Conservation (phyloP, 2,113 vertebrate species). For the Artemisiospiza belli region DNA sequence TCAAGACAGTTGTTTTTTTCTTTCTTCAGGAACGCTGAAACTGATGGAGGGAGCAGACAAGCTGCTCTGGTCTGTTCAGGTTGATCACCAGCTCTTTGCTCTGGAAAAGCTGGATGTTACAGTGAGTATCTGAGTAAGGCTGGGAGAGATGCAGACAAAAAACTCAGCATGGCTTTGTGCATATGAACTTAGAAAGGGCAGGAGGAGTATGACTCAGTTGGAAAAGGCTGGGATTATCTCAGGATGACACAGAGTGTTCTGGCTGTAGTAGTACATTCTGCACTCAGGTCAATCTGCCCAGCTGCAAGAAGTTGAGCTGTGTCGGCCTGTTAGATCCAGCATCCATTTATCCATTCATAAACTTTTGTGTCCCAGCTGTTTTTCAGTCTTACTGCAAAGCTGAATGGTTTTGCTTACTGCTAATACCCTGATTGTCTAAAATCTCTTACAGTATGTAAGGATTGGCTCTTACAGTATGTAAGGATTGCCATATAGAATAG, state of each 20-base stretch:
- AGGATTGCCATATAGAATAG: background rate
- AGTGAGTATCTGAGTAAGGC: constrained; percentile 74
- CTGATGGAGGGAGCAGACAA: constrained; percentile 94
- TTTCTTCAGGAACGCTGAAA: constrained; percentile 86
- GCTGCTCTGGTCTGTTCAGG: constrained; percentile 95
- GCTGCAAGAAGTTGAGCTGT: background rate
- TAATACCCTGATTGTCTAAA: background rate
- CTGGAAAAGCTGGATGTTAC: constrained; percentile 96
- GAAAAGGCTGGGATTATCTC: background rate
- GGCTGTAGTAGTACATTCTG: background rate
- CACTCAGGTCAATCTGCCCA: background rate
- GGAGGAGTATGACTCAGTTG: background rate
- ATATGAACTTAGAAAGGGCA: background rate
- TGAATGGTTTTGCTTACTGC: background rate
- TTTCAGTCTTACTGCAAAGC: background rate
- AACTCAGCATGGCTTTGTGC: background rate
- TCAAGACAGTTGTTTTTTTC: background rate
- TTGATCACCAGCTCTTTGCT: constrained; percentile 97
- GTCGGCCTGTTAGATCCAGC: background rate
- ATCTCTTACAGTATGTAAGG: background rate
- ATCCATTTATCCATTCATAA: background rate
- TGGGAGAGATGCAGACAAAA: background rate
- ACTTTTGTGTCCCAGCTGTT: background rate
- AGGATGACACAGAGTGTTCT: background rate
- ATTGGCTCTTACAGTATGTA: background rate